Base-by-base conservation (phyloP, 2,113 vertebrate species). In the Eulemur rufifrons region DNA sequence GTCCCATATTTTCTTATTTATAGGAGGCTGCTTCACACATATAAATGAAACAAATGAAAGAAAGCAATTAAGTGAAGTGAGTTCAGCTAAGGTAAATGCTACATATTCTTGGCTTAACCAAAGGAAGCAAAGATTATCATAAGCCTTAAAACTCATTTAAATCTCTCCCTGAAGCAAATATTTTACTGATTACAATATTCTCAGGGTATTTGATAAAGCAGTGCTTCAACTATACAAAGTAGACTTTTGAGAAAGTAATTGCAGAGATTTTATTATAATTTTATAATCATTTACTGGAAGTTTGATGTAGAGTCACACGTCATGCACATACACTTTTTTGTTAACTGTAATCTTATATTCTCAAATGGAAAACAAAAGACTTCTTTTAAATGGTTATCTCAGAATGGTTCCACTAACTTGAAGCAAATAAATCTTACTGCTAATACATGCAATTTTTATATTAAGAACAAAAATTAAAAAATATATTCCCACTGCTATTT, bases 211-310 rank as follows among this genome's bases (percentile, higher is more conserved):
- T 94, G 52, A 86, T 76, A 89, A 97, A 89, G 74, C 45, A 74
- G 32, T 15, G 14, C 37, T 88, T 84, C 56, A 69, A 45, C 66
- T 27, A 61, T 34, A 71, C 29, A 86, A 88, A 66, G 68, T 37
- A 95, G 68, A 64, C 27, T 63, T 89, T 94, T 91, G 61, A 74
- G 50, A 95, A 85, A 86, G 32, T 83, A 84, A 89, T 47, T 39
- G n/a, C 4, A 88, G 59, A 89, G 11, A 71, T 90, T 95, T 90
- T 27, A 91, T 47, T 74, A 47, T 74, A 68, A 86, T 39, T 71
- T 94, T 37, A 52, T 83, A 90, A 87, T 88, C 23, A 56, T 7
- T 87, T n/a, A 39, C 27, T 95, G 45, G 27, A 91, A 82, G 17
- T 45, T 74, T 64, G 85, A 89, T 34, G 21, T 37, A 68, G 15